Evolutionary conservation across 2,797 vertebrate species (phyloP).

Genomic region (Lagorchestes hirsutus): DNA sequence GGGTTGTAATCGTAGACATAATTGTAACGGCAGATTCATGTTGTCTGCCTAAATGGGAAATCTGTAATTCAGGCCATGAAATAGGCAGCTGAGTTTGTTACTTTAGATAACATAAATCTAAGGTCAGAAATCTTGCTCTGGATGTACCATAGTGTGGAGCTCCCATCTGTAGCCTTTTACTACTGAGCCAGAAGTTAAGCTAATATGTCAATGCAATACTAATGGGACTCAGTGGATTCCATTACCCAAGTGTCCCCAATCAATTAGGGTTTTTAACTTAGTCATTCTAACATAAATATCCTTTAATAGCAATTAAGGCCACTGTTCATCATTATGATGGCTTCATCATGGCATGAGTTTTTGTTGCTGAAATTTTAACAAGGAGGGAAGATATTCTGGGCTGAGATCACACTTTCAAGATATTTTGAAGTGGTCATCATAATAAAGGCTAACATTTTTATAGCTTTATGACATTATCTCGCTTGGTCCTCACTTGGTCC

Average conservation of each 20-base stretch:
- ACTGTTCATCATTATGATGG: slow-evolving; percentile 66
- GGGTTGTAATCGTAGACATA: slow-evolving; percentile 74
- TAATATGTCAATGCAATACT: slow-evolving; percentile 72
- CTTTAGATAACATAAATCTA: slow-evolving; percentile 79
- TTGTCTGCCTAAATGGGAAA: slow-evolving; percentile 83
- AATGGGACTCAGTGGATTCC: slow-evolving; percentile 72
- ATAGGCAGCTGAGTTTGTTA: slow-evolving; percentile 72
- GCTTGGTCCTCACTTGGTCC: neutral
- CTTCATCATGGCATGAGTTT: slow-evolving; percentile 55
- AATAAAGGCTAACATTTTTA: neutral
- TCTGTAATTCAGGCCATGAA: slow-evolving; percentile 86
- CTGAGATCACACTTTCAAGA: slow-evolving; percentile 57
- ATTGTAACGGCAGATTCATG: slow-evolving; percentile 80
- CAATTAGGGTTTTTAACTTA: slow-evolving; percentile 82
- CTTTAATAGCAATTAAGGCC: slow-evolving; percentile 80
- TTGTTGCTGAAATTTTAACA: slow-evolving; percentile 64
- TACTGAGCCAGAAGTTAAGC: slow-evolving; percentile 71
- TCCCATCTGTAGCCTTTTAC: slow-evolving; percentile 52
- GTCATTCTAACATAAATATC: slow-evolving; percentile 81
- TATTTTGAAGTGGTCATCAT: neutral
- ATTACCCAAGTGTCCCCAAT: slow-evolving; percentile 73
- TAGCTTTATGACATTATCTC: neutral
- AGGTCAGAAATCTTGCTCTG: slow-evolving; percentile 77
- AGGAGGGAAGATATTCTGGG: slow-evolving; percentile 25
- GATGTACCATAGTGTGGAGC: slow-evolving; percentile 10